phyloP scores from a whole-genome alignment of 2,113 vertebrate genomes.

The Passer domesticus region DNA sequence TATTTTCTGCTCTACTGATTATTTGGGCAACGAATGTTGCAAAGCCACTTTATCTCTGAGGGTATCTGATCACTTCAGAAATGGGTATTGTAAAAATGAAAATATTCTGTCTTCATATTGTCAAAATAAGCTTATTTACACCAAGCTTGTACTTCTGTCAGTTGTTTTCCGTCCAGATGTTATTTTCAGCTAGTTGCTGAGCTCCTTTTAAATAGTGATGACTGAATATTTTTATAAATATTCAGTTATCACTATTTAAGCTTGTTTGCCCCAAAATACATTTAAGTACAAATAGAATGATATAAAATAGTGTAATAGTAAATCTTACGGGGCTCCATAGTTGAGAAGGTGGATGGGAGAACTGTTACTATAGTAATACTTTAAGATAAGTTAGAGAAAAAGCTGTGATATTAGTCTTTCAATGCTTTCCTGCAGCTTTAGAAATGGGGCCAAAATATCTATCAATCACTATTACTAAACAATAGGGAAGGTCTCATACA shows the following conservation, averaged over 20 bases:
- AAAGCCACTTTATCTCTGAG: not conserved
- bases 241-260: not conserved
- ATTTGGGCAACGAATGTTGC: not conserved
- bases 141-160: not conserved
- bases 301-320: not conserved
- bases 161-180: not conserved
- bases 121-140: not conserved
- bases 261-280: not conserved
- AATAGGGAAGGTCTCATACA: not conserved
- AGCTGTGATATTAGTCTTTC: not conserved
- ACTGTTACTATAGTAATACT: not conserved
- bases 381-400: not conserved
- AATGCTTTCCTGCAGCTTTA: not conserved
- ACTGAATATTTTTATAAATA: not conserved
- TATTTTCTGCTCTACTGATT: not conserved
- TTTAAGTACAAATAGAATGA: not conserved
- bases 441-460: not conserved
- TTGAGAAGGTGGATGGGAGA: not conserved
- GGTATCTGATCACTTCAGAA: not conserved
- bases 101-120: not conserved
- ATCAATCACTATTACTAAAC: not conserved
- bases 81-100: not conserved
- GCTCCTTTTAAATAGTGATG: not conserved
- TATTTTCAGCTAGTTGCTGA: not conserved
- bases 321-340: not conserved